A percentile compares a stretch with the other conserved stretches of the same genome.
Evolutionary conservation across 2,888 invertebrate genomes (phyloP).

Genomic region (Drosophila pseudotakahashii): DNA sequence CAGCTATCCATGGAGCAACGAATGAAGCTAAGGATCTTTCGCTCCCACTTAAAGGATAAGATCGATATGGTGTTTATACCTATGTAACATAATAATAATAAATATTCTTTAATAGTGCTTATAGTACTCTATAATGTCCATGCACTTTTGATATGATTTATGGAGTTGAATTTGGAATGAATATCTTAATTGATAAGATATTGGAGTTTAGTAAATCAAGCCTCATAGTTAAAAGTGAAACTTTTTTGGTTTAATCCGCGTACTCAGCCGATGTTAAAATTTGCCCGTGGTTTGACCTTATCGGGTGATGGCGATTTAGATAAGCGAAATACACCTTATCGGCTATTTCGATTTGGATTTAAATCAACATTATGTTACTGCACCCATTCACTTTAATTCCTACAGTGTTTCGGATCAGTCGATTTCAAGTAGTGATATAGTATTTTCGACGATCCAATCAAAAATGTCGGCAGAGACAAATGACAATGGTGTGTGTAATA

Average conservation of each 20-base stretch:
- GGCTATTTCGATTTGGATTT: slow-evolving; percentile 18
- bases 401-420: not conserved
- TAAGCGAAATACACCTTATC: slow-evolving; percentile 18
- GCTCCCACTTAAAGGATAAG: too few species aligned
- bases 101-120: too few species aligned
- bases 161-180: not conserved
- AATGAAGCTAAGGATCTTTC: too few species aligned
- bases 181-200: not conserved
- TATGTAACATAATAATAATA: too few species aligned
- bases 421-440: not conserved
- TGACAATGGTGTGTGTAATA: slow-evolving; percentile 16
- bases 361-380: slow-evolving; percentile 1
- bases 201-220: not conserved
- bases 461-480: slow-evolving; percentile 16
- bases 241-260: too few species aligned
- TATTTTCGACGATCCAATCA: not conserved
- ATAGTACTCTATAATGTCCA: too few species aligned
- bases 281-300: slow-evolving; percentile 18
- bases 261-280: not conserved
- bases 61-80: too few species aligned
- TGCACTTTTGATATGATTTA: not conserved
- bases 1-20: not conserved
- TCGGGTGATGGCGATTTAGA: slow-evolving; percentile 10
- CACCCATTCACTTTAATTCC: slow-evolving; percentile 9
- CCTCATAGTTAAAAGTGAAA: not conserved